phyloP scores from a whole-genome alignment of 2,888 invertebrate genomes.

The Acleris emargana region DNA sequence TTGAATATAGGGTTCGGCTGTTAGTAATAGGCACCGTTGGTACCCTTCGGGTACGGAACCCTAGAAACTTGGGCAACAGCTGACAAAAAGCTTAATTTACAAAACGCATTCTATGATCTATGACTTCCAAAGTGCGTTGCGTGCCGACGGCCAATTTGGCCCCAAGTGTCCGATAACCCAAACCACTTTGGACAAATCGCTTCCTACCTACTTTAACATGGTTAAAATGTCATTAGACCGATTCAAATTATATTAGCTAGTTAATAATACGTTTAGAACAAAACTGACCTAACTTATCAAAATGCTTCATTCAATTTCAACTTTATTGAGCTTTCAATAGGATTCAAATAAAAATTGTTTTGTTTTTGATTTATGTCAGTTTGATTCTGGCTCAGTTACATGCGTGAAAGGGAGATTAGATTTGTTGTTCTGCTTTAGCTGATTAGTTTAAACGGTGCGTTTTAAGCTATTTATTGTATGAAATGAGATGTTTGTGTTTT shows the following conservation, averaged over 20 bases:
- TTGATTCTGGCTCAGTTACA: too few species aligned
- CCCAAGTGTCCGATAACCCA: conserved; percentile 25
- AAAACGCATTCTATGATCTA: neutral
- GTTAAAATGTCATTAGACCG: conserved; percentile 35
- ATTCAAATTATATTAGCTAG: conserved; percentile 30
- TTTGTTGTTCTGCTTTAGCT: neutral
- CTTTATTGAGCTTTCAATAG: too few species aligned
- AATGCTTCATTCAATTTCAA: too few species aligned
- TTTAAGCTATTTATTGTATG: conserved; percentile 9
- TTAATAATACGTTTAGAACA: conserved; percentile 9
- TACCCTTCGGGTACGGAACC: too few species aligned
- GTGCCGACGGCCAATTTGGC: conserved; percentile 34
- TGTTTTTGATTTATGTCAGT: too few species aligned
- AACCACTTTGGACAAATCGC: conserved; percentile 36
- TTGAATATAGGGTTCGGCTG: too few species aligned
- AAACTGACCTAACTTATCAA: neutral
- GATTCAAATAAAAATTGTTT: too few species aligned
- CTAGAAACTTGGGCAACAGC: too few species aligned
- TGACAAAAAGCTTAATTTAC: neutral
- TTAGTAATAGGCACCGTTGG: too few species aligned
- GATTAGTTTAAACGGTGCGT: neutral
- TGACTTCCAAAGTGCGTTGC: conserved; percentile 27
- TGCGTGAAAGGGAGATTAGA: too few species aligned
- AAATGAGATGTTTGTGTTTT: conserved; percentile 8
- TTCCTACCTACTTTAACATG: conserved; percentile 30